phyloP scores from a whole-genome alignment of 1,140 invertebrate genomes.

The Lordiphosa collinella region DNA sequence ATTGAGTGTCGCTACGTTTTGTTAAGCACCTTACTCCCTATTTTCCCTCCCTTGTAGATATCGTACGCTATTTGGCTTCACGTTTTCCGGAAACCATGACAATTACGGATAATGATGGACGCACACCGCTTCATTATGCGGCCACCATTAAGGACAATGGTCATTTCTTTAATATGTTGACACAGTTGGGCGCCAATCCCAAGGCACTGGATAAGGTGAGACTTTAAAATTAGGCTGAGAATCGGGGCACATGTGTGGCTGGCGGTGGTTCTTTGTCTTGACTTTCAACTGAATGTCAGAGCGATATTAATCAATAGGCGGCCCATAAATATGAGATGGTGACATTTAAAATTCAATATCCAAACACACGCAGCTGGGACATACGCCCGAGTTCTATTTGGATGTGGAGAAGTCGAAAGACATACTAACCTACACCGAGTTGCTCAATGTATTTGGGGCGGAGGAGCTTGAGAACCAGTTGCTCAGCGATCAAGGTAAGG shows the following conservation, averaged over 20 bases:
- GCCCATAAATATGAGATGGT: slow-evolving; percentile 53
- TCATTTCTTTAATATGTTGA: slow-evolving; percentile 91
- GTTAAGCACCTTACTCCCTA: neutral
- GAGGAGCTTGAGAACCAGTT: slow-evolving; percentile 84
- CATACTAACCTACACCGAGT: slow-evolving; percentile 84
- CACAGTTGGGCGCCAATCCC: slow-evolving; percentile 91
- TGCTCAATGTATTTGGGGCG: slow-evolving; percentile 86
- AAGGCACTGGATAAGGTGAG: slow-evolving; percentile 91
- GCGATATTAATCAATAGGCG: slow-evolving; percentile 42
- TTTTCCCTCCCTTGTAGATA: slow-evolving; percentile 53
- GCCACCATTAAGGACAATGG: slow-evolving; percentile 91
- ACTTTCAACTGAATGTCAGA: slow-evolving; percentile 46
- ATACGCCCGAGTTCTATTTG: slow-evolving; percentile 88
- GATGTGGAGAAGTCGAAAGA: slow-evolving; percentile 83
- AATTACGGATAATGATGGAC: slow-evolving; percentile 87
- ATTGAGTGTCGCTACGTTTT: no score
- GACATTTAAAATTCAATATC: slow-evolving; percentile 50
- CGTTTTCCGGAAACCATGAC: slow-evolving; percentile 92
- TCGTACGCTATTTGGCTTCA: slow-evolving; percentile 84
- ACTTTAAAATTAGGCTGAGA: neutral
- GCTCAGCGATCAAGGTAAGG: slow-evolving; percentile 88
- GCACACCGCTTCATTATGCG: slow-evolving; percentile 95
- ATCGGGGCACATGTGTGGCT: slow-evolving; percentile 10
- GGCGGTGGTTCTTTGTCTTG: slow-evolving; percentile 30
- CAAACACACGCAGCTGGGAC: slow-evolving; percentile 83